Conservation (phyloP, 2,797 vertebrate genomes). For the Cyclura pinguis region DNA sequence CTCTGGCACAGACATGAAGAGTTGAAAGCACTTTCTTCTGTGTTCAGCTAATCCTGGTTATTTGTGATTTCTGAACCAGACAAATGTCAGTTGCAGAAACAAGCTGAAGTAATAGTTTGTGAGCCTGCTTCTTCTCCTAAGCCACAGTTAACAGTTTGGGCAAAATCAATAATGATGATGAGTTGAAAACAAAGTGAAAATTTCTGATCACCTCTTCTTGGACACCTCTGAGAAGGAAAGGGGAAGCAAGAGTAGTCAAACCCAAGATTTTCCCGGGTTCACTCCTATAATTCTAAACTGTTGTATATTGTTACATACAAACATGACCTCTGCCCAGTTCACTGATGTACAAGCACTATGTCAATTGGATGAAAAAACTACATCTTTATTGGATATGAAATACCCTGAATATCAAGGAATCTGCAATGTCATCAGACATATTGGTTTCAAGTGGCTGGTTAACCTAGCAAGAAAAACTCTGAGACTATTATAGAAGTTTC, state of each 20-base stretch:
- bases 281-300: too few relatives aligned
- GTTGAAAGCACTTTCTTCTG: not conserved
- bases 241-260: not conserved
- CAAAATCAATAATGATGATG: not conserved
- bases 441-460: conserved; percentile 11
- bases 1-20: not conserved
- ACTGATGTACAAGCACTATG: not conserved
- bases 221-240: too few relatives aligned
- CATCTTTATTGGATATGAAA: not conserved
- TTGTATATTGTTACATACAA: not conserved
- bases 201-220: not conserved
- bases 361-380: not conserved
- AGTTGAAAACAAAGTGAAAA: not conserved
- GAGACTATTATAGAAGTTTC: conserved; percentile 15
- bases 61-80: not conserved
- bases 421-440: not conserved
- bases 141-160: not conserved
- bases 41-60: not conserved
- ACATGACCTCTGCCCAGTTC: not conserved
- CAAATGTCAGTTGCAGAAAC: not conserved
- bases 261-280: not conserved
- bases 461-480: conserved; percentile 13
- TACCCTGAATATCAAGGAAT: not conserved
- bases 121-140: not conserved
- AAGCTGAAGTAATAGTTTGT: not conserved